Evolutionary conservation across 2,113 vertebrate genomes (phyloP).

Genomic region (Rhineura floridana): DNA sequence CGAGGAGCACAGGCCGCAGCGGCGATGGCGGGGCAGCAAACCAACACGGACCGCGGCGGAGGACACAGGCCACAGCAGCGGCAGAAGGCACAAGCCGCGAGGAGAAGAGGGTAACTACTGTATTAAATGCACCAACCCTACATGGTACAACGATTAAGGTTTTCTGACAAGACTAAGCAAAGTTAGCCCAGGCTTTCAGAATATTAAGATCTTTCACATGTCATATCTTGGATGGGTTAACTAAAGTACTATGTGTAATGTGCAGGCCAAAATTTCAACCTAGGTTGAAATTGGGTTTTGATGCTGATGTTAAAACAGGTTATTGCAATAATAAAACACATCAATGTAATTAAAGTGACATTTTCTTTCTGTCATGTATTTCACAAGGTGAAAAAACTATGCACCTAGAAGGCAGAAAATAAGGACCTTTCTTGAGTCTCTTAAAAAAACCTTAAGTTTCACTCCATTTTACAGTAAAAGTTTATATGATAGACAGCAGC

Average conservation of each 20-base stretch:
- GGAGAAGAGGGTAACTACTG: neutral
- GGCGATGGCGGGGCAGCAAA: too few species aligned
- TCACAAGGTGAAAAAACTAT: conserved; percentile 6
- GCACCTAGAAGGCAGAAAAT: neutral
- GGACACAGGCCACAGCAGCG: too few species aligned
- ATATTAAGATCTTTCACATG: neutral
- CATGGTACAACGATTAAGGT: neutral
- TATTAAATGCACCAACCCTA: neutral
- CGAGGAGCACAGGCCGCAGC: too few species aligned
- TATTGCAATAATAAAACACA: conserved; percentile 52
- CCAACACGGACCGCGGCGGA: too few species aligned
- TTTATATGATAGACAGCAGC: neutral
- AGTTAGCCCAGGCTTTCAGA: neutral
- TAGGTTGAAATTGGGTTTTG: conserved; percentile 52
- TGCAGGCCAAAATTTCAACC: conserved; percentile 67
- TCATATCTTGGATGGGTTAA: conserved; percentile 17
- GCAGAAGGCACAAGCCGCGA: too few species aligned
- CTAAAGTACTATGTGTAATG: conserved; percentile 57
- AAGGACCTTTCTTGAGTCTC: neutral
- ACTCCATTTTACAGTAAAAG: neutral
- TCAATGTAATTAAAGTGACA: conserved; percentile 53
- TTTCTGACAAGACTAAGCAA: neutral
- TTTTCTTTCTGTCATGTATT: conserved; percentile 50
- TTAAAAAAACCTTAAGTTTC: neutral
- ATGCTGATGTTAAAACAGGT: conserved; percentile 52